Base-by-base conservation (phyloP, 2,113 vertebrate genomes). In the Desmodus rotundus region DNA sequence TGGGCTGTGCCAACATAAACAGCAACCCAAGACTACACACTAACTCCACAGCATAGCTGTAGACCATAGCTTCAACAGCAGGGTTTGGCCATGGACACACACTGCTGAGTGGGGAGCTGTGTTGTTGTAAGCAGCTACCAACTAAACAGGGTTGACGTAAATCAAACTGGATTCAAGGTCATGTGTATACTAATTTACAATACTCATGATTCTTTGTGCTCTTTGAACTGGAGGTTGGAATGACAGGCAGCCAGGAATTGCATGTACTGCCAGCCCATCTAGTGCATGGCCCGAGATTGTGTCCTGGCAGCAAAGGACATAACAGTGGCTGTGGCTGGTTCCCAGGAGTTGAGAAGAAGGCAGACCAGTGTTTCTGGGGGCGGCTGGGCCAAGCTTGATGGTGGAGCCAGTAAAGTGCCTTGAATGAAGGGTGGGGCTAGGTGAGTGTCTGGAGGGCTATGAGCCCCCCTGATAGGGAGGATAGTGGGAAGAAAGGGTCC, bases 71-170 rank as follows among this genome's bases (percentile, higher is more conserved):
- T 38, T 36, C 2, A 0, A 33, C 47, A 67, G 84, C 31, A 15
- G 24, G 24, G 10, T 54, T 54, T 6, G 33, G 81, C 56, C 1
- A 1, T 17, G 54, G 16, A 61, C 85, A 52, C 85, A 52, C 5
- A 1, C 24, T 10, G 47, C 65, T 24, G 24, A 43, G 22, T 38
- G 26, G 58, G 11, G 43, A 72, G 77, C 36, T 87, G 19, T 14
- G 26, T 7, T 14, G 33, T 7, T 68, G 22, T 9, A 8, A 82
- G 61, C 89, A 92, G 90, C 80, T 96, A 93, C 8, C 50, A 95
- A 58, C 93, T 92, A 84, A 94, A 94, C 81, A 94, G 33, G 67
- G 72, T 77, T 38, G 24, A 45, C 93, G 87, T 97, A 87, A 93
- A 80, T 96, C 81, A 84, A 65, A 63, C 76, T 45, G 52, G 67